Base-by-base conservation (phyloP, 2,113 vertebrate species). In the Urocynchramus pylzowi region DNA sequence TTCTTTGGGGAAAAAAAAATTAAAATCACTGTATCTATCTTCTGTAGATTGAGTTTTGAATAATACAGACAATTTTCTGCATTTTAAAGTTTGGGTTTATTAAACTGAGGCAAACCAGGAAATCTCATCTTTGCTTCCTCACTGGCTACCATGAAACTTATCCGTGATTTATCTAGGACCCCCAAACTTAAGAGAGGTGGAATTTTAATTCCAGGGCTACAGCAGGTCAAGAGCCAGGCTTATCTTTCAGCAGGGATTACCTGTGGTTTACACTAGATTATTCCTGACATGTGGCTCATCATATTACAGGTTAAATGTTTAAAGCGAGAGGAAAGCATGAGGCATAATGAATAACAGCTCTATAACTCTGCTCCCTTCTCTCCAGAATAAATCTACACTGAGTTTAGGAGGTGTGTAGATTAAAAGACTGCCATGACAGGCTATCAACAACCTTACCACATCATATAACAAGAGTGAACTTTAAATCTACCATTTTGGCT, bases 371-470 rank as follows among this genome's bases (percentile, higher is more conserved):
- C 54, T 87, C 44, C 26, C 28, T 81, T 89, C 24, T 90, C 61
- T 47, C 28, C 42, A 68, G 47, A 89, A 94, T 80, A 89, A 94
- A 95, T 93, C 69, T 57, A 82, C 42, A 61, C 64, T 3, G 7
- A 87, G 57, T 81, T 83, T 78, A 91, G 79, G 75, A 96, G 77
- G 80, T 82, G 79, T 61, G 24, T 52, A 77, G 78, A 85, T 93
- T 93, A 95, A 91, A 96, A 91, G 60, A n/a, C 37, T 91, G 78
- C 35, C 53, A 77, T 91, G 64, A 94, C 84, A 88, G 79, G 65
- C 81, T 84, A 93, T 96, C 92, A 93, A 81, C 83, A 93, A 79
- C 65, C 50, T 90, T 90, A 88, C 79, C 84, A 93, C 93, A 94
- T 84, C 73, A 84, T 86, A 69, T 90, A 96, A 95, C 45, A 90